These are phyloP conservation scores for Hylia prasina DNA, from an alignment of 2,113 vertebrate species.

Conservation along the genomic window DNA sequence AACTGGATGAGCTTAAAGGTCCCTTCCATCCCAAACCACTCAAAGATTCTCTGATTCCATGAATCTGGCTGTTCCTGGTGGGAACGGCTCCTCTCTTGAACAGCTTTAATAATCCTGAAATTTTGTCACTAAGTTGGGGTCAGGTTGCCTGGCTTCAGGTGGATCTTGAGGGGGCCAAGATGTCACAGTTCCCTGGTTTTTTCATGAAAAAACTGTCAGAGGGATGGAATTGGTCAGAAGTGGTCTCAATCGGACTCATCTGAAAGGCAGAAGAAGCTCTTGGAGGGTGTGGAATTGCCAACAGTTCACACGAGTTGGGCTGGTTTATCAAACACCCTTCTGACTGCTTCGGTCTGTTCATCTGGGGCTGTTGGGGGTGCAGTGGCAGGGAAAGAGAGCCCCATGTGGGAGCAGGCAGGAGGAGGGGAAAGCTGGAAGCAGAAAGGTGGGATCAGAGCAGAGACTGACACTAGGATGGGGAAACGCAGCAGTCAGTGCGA, in stretches of 20 bases:
- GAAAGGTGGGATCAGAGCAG: background rate
- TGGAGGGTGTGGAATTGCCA: background rate
- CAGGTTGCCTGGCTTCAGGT: background rate
- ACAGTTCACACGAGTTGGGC: background rate
- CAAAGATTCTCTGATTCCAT: background rate
- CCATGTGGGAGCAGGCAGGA: rapidly evolving
- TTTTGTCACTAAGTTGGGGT: background rate
- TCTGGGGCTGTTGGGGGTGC: background rate
- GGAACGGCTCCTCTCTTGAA: background rate
- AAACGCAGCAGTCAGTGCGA: rapidly evolving
- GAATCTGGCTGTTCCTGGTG: rapidly evolving
- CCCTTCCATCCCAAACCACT: background rate
- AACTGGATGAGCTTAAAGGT: background rate
- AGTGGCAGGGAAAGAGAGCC: background rate
- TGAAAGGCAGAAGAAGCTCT: background rate
- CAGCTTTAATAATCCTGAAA: background rate
- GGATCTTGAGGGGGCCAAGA: background rate
- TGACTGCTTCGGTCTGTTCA: background rate
- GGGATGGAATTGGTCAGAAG: background rate
- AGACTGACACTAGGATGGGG: rapidly evolving
- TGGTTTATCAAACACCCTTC: background rate
- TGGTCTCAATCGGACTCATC: background rate
- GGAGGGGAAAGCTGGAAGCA: background rate
- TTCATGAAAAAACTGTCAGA: background rate
- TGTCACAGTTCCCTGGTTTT: background rate